Evolutionary conservation across 2,888 invertebrate genomes (phyloP), one percentile per base, ranked within the genome.

Genomic region (Alviniconcha strummeri): DNA sequence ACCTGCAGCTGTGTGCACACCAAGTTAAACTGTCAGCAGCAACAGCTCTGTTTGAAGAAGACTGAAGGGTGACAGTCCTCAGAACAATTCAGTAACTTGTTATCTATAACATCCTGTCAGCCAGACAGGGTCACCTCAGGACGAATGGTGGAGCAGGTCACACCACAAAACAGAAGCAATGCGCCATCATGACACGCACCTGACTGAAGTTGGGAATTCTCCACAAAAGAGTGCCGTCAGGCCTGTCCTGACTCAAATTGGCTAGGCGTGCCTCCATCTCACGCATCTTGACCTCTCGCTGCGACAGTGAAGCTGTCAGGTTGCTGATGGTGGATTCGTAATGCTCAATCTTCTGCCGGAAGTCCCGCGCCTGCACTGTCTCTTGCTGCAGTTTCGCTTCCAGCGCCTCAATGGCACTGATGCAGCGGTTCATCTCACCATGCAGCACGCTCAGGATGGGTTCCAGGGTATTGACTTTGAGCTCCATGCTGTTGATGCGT

Each of bases 211-310:
- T 90, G 1, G 87, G 83, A 11, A 93, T 90, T 84, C 89, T 91
- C 93, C 93, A 93, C 19, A 92, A 80, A n/a, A 93, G 87, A 0
- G 87, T 87, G 11, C 93, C 93, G 85, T 93, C 91, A 82, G 90
- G 91, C 64, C 87, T 89, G 1, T 90, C 88, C 36, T 85, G 85
- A 82, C 91, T 90, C 52, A 89, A 81, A 7, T 87, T 86, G 82
- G 86, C 80, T 3, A 90, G 74, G n/a, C 89, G 83, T n/a, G 86
- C 80, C 19, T 90, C 90, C 19, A 88, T 83, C 55, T 91, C 90
- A 0, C 88, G 85, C n/a, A 90, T 84, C 17, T 84, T 84, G 9
- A 86, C 85, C 67, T 91, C 91, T 64, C 90, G 90, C 74, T 89
- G 80, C 3, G 90, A 87, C 2, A 89, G 4, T 4, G 85, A 86